A percentile compares a stretch with the other conserved stretches of the same genome.
These are phyloP conservation scores for Cyanistes caeruleus DNA, from an alignment of 2,113 vertebrate species.

Conservation along the genomic window DNA sequence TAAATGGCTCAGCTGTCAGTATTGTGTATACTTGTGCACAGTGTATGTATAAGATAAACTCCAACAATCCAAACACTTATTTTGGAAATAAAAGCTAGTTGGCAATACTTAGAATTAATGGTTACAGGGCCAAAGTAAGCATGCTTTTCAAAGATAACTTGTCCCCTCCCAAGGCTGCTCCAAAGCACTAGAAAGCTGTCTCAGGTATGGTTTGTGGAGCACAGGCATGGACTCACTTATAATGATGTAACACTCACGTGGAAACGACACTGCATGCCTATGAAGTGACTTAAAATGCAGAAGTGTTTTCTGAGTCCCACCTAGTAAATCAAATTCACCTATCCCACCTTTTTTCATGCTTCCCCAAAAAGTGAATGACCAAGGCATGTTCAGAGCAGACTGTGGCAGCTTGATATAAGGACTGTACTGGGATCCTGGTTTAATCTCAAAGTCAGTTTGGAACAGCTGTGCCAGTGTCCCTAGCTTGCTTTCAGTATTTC, in stretches of 20 bases:
- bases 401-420: background rate
- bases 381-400: background rate
- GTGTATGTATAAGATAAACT: background rate
- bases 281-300: background rate
- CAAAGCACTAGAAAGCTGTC: background rate
- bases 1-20: background rate
- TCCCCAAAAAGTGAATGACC: background rate
- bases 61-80: background rate
- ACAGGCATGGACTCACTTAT: background rate
- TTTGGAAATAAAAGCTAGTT: background rate
- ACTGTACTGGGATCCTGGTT: background rate
- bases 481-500: background rate
- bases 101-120: background rate
- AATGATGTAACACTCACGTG: rapidly evolving
- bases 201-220: background rate
- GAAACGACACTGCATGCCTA: background rate
- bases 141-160: background rate
- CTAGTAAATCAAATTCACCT: background rate
- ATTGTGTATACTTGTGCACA: background rate
- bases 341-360: background rate
- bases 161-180: background rate
- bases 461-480: background rate
- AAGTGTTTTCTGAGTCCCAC: background rate
- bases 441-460: background rate
- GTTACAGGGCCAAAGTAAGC: background rate